Conservation (phyloP, 1,140 invertebrate genomes). For the Zaprionus kolodkinae region DNA sequence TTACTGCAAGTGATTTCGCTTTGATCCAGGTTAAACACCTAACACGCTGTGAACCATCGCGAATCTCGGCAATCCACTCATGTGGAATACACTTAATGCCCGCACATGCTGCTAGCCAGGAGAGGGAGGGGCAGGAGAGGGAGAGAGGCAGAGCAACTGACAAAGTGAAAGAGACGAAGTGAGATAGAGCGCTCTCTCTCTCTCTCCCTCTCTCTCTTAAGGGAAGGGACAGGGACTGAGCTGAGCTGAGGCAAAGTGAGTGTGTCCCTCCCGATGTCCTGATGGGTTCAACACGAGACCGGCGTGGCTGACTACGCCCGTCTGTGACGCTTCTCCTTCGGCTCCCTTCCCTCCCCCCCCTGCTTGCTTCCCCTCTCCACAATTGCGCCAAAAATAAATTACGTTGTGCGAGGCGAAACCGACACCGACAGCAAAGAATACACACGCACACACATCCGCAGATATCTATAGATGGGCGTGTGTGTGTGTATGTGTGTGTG, state of each 20-base stretch:
- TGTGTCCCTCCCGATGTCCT: constrained; percentile 35
- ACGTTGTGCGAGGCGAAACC: constrained; percentile 51
- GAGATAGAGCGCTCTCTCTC: constrained; percentile 1
- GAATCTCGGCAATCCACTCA: constrained; percentile 69
- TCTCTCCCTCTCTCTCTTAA: background rate
- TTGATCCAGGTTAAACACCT: constrained; percentile 70
- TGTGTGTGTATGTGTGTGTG: constrained; percentile 8
- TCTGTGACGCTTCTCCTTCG: background rate
- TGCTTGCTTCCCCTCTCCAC: constrained; percentile 1
- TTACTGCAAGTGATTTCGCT: constrained; percentile 58
- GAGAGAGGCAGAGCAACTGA: background rate
- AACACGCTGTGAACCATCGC: constrained; percentile 65
- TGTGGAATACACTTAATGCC: constrained; percentile 65
- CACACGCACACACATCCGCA: constrained; percentile 7
- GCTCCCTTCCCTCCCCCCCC: background rate
- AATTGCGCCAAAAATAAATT: constrained; percentile 71
- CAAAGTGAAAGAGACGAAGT: background rate
- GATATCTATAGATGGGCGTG: background rate
- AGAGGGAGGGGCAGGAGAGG: too few relatives aligned
- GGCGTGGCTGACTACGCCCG: constrained; percentile 21
- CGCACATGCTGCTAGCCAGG: constrained; percentile 45
- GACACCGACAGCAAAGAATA: constrained; percentile 18
- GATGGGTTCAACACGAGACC: constrained; percentile 37
- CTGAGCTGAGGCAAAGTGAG: background rate
- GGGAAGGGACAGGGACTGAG: too few relatives aligned